phyloP scores from a whole-genome alignment of 2,113 vertebrate species.

The Podilymbus podiceps region DNA sequence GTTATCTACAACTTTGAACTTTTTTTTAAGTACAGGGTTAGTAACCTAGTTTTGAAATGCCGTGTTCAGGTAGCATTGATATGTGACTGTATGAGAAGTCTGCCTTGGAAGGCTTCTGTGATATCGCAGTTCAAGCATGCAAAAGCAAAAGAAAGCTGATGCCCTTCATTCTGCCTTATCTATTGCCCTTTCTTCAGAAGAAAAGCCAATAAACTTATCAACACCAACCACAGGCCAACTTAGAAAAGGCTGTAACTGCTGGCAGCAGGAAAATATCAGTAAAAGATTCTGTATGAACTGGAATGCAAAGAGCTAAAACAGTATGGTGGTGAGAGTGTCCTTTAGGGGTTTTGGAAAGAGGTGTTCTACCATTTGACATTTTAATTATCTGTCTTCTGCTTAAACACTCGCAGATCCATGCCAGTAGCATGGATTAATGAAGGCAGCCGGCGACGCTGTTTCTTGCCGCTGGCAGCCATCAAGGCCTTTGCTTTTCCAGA shows the following conservation, averaged over 20 bases:
- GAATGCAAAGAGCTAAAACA: not conserved
- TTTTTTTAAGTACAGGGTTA: not conserved
- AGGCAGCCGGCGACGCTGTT: accelerated
- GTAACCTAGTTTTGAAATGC: not conserved
- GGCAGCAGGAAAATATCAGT: conserved; percentile 2
- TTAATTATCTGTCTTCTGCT: not conserved
- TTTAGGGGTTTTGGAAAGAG: not conserved
- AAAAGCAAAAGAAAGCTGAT: conserved; percentile 29
- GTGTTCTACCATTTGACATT: not conserved
- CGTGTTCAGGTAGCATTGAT: not conserved
- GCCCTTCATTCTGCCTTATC: conserved; percentile 50
- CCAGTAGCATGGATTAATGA: not conserved
- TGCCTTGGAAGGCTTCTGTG: not conserved
- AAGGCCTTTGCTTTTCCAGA: not conserved
- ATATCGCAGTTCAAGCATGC: not conserved
- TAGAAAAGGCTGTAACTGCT: conserved; percentile 31
- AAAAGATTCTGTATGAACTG: not conserved
- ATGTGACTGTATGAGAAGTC: not conserved
- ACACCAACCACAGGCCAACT: conserved; percentile 20
- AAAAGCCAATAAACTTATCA: conserved; percentile 55
- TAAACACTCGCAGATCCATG: not conserved
- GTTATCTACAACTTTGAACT: not conserved
- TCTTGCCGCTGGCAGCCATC: not conserved
- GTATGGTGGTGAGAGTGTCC: not conserved
- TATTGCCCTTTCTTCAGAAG: conserved; percentile 48